phyloP scores from a whole-genome alignment of 2,113 vertebrate species.

The Kryptolebias marmoratus region DNA sequence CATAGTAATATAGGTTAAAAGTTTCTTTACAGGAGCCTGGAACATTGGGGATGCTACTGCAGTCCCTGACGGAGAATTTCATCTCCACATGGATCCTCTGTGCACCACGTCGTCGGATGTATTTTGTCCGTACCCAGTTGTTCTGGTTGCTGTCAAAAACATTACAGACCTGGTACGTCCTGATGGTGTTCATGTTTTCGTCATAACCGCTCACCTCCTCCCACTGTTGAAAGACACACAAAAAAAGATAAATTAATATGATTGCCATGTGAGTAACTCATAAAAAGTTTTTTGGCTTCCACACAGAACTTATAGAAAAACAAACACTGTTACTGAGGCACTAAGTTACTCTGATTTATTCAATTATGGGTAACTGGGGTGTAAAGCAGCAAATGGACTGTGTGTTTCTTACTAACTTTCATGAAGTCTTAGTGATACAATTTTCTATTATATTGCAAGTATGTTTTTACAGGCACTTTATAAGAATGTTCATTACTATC shows the following conservation, averaged over 20 bases:
- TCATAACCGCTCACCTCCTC: conserved; percentile 99
- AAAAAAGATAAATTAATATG: conserved; percentile 26
- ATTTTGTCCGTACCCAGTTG: conserved; percentile 98
- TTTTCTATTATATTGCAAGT: conserved; percentile 24
- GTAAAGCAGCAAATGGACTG: conserved; percentile 33
- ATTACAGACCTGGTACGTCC: conserved; percentile 99
- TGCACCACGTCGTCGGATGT: conserved; percentile 90
- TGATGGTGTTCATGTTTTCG: conserved; percentile 99
- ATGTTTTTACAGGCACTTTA: conserved; percentile 38
- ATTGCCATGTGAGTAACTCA: not conserved
- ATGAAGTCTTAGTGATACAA: conserved; percentile 17
- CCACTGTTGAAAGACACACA: conserved; percentile 84
- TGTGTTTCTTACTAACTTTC: conserved; percentile 36
- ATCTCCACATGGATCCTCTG: conserved; percentile 98
- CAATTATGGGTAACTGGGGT: conserved; percentile 40
- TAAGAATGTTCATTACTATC: conserved; percentile 39
- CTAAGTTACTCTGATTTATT: conserved; percentile 17
- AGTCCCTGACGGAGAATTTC: conserved; percentile 98
- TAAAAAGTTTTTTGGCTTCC: not conserved
- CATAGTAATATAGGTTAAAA: conserved; percentile 97
- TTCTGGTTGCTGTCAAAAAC: conserved; percentile 97
- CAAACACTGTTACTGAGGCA: conserved; percentile 9
- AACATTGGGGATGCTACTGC: conserved; percentile 96
- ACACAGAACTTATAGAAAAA: not conserved
- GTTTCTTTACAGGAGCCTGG: conserved; percentile 99